Evolutionary conservation across 2,888 invertebrate species (phyloP), one percentile per base, ranked within the genome.

Genomic region (Aphodius sticticus): DNA sequence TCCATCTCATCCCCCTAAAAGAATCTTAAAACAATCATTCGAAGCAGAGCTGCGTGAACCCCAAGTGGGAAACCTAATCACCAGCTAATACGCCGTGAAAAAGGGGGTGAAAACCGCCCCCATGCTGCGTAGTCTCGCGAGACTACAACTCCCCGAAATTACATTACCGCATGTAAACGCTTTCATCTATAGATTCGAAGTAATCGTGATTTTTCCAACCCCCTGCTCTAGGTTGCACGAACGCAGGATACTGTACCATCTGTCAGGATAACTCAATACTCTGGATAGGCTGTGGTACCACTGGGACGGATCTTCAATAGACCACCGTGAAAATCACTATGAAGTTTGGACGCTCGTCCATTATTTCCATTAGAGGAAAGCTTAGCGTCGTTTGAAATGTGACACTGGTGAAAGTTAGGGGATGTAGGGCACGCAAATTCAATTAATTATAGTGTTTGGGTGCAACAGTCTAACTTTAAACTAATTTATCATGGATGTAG

Each of bases 51-150:
- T 53, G 53, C 53, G 53, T 53, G 53, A 53, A 53, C 53, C 53
- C 53, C 53, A 53, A 53, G 53, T 53, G 53, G 53, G 53, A 53
- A 53, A 53, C 53, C 53, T 53, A 53, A 53, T 53, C 53, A 53
- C 53, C 53, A 12, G 53, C 53, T 53, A 53, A 53, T 53, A 53
- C 53, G 53, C 9, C 53, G 12, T 53, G 53, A 53, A 53, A 53
- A 53, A 53, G 12, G 53, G 53, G 53, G 53, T 5, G 53, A 53
- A 53, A 53, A 12, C 53, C 7, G 7, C 53, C 53, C 53, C 53
- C 53, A 53, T 53, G 53, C 53, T 53, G 53, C 4, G 53, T 12
- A 53, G 53, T 53, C 53, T 53, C 53, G 53, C 53, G 53, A 53
- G 53, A 53, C 3, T 9, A 9, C 53, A 12, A 5, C 53, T 53